Percentiles rank a stretch among this genome's conserved stretches.
These are phyloP conservation scores for Cistogaster globosa DNA, from an alignment of 2,888 invertebrate species.

Conservation along the genomic window DNA sequence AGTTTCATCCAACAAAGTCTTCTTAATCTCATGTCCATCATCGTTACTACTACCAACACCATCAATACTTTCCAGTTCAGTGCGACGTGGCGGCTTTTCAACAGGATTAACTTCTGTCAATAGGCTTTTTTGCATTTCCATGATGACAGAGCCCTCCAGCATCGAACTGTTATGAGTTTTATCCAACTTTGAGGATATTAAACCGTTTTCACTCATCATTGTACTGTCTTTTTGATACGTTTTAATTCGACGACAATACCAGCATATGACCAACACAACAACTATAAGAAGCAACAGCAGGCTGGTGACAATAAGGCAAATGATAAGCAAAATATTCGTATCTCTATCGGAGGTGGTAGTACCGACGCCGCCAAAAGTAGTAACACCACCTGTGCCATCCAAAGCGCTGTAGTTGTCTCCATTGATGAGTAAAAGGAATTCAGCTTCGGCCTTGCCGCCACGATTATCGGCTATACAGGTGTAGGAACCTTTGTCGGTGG, in stretches of 20 bases:
- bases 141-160: slow-evolving; percentile 89
- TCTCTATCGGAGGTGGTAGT: slow-evolving; percentile 82
- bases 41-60: slow-evolving; percentile 84
- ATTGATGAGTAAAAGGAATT: slow-evolving; percentile 86
- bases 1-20: slow-evolving; percentile 91
- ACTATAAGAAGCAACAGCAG: slow-evolving; percentile 85
- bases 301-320: slow-evolving; percentile 84
- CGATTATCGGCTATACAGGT: slow-evolving; percentile 92
- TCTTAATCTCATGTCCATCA: slow-evolving; percentile 92
- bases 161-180: slow-evolving; percentile 87
- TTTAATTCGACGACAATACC: slow-evolving; percentile 84
- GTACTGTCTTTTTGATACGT: slow-evolving; percentile 84
- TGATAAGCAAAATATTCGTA: slow-evolving; percentile 82
- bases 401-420: slow-evolving; percentile 79
- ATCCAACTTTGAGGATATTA: slow-evolving; percentile 83
- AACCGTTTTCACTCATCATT: slow-evolving; percentile 81
- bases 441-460: slow-evolving; percentile 91
- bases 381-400: slow-evolving; percentile 77
- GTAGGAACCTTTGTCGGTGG: slow-evolving; percentile 89
- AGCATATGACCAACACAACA: slow-evolving; percentile 84
- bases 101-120: slow-evolving; percentile 93
- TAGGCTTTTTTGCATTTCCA: slow-evolving; percentile 93
- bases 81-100: slow-evolving; percentile 91
- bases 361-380: slow-evolving; percentile 78
- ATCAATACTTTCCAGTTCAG: slow-evolving; percentile 89